These are phyloP conservation scores for Psammodynastes pulverulentus DNA, from an alignment of 2,113 vertebrate species.

Conservation along the genomic window DNA sequence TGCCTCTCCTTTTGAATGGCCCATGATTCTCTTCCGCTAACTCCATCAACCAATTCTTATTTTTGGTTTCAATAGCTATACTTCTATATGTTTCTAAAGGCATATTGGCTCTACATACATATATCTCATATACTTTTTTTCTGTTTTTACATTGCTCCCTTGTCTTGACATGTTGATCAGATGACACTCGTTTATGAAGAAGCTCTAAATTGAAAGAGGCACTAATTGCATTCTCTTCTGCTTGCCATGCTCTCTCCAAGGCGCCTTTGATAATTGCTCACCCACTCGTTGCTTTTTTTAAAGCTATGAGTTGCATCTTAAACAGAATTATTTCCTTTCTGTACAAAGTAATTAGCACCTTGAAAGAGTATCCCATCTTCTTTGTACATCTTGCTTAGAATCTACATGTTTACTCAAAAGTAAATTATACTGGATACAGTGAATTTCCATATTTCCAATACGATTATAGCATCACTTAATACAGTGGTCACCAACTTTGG, in stretches of 20 bases:
- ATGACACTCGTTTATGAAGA: constrained; percentile 7
- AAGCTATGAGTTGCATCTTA: constrained; percentile 21
- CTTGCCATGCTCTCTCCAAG: constrained; percentile 1
- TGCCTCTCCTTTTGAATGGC: background rate
- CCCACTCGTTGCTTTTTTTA: constrained; percentile 27
- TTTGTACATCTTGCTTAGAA: background rate
- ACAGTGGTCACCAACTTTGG: background rate
- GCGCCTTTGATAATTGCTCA: constrained; percentile 25
- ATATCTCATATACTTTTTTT: background rate
- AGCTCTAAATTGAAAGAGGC: constrained; percentile 20
- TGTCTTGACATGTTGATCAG: constrained; percentile 7
- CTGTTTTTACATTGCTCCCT: background rate
- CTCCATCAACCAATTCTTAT: background rate
- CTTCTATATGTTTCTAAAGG: background rate
- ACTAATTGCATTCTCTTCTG: constrained; percentile 24
- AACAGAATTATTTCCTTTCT: background rate
- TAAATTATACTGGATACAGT: background rate
- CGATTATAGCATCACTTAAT: background rate
- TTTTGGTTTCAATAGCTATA: background rate
- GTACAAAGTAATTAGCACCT: constrained; percentile 13
- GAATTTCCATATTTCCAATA: background rate
- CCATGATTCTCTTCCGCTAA: background rate
- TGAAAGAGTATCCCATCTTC: background rate
- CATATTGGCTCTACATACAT: background rate
- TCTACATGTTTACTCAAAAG: background rate